A percentile compares a stretch with the other conserved stretches of the same genome.
phyloP scores from a whole-genome alignment of 1,140 invertebrate genomes.

The Diorhabda elongata region DNA sequence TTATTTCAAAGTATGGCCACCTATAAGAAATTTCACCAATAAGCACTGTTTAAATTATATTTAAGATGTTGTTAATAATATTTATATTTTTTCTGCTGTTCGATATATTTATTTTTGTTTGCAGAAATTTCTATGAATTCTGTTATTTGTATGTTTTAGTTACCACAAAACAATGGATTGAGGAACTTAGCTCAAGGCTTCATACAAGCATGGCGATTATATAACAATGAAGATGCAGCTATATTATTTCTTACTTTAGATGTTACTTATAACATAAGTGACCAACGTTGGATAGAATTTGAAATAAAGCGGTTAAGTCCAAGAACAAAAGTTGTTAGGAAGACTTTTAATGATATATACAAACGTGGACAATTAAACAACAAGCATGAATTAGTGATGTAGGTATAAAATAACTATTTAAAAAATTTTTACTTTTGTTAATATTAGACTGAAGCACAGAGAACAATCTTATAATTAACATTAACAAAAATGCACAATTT shows the following conservation, averaged over 20 bases:
- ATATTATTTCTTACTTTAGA: constrained; percentile 87
- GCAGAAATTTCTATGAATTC: not conserved
- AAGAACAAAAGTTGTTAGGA: constrained; percentile 69
- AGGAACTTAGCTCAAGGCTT: constrained; percentile 69
- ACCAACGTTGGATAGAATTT: constrained; percentile 87
- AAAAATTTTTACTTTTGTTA: no score
- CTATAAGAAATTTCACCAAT: no score
- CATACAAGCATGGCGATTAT: constrained; percentile 72
- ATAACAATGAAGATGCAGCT: constrained; percentile 61
- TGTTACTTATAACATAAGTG: constrained; percentile 80
- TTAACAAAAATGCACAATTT: no score
- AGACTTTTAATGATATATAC: constrained; percentile 62
- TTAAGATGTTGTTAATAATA: no score
- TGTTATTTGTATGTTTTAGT: constrained; percentile 50
- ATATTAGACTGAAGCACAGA: no score
- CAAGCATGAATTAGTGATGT: constrained; percentile 66
- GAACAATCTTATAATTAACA: no score
- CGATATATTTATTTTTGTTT: no score
- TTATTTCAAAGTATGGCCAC: no score
- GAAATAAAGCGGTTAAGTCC: constrained; percentile 67
- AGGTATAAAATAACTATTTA: constrained; percentile 41
- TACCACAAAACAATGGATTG: constrained; percentile 74
- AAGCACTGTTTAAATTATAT: no score
- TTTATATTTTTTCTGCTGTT: no score
- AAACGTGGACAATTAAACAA: constrained; percentile 53